Conservation (phyloP, 2,888 invertebrate genomes). For the Ectemnius continuus region DNA sequence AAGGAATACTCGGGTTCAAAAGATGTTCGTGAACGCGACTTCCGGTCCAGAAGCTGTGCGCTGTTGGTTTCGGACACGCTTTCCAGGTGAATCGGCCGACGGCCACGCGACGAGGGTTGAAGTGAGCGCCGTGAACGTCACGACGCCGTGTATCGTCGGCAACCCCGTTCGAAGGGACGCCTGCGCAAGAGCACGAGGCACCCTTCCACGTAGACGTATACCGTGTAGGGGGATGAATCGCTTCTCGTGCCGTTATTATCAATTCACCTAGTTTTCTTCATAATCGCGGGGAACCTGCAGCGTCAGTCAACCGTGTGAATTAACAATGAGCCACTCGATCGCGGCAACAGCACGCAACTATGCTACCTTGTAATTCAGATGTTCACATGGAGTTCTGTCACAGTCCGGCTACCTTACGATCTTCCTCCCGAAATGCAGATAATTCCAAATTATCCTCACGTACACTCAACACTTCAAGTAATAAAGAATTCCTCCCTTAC, state of each 20-base stretch:
- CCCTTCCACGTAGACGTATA: slow-evolving; percentile 40
- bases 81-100: slow-evolving; percentile 58
- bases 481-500: no score
- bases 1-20: no score
- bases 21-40: slow-evolving; percentile 9
- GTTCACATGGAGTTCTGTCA: no score
- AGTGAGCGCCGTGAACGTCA: slow-evolving; percentile 69
- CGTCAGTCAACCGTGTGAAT: slow-evolving; percentile 49
- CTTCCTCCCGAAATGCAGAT: no score
- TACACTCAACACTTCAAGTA: no score
- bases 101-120: slow-evolving; percentile 73
- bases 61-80: slow-evolving; percentile 29
- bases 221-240: slow-evolving; percentile 57
- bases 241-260: slow-evolving; percentile 57
- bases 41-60: slow-evolving; percentile 28
- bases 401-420: no score
- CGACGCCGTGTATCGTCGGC: slow-evolving; percentile 57
- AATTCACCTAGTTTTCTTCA: slow-evolving; percentile 61
- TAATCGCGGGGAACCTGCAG: slow-evolving; percentile 48
- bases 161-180: slow-evolving; percentile 57
- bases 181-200: slow-evolving; percentile 47
- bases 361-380: neutral
- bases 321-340: slow-evolving; percentile 48
- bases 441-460: no score
- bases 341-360: slow-evolving; percentile 32